Evolutionary conservation across 2,888 invertebrate genomes (phyloP), one percentile per base, ranked within the genome.

Genomic region (Chrysolina americana): DNA sequence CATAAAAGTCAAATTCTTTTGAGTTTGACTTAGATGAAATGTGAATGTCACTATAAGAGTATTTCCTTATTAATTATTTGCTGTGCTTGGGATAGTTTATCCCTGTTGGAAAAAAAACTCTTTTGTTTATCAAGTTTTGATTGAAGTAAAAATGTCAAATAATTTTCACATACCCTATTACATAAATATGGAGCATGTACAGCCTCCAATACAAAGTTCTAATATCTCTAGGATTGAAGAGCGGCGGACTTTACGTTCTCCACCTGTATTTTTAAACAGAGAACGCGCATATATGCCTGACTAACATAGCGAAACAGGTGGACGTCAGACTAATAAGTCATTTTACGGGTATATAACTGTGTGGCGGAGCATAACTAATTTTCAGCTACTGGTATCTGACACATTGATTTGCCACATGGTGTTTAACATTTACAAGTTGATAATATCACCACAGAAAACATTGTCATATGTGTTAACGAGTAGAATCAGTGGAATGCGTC

Each of bases 331-430:
- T 79, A 79, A 77, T 76, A 76, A 77, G 77, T 79, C 75, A 76
- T 79, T 77, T 75, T 79, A 77, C 77, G 76, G 77, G 64, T 76
- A 77, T 79, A 76, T 73, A 73, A 71, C 68, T 79, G 77, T 71
- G 76, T 77, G 76, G 70, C 70, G 50, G 65, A 71, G 65, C 71
- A 71, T 71, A 75, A 75, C 75, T 71, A 75, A 75, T 75, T 75
- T 72, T 75, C 75, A 69, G 72, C 75, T 70, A 69, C 59, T 65
- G 69, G 69, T 69, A 75, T 75, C 71, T 50, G 75, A 72, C 75
- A 75, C 75, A 72, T 75, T 75, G 75, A 72, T 75, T 75, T 71
- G 71, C 71, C 41, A 69, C 62, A 65, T 71, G 69, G 71, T 63
- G 71, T 68, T 75, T 41, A 75, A 72, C 69, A 69, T 65, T 65